These are phyloP conservation scores for Abscondita cerata DNA, from an alignment of 2,888 invertebrate genomes.

Conservation along the genomic window DNA sequence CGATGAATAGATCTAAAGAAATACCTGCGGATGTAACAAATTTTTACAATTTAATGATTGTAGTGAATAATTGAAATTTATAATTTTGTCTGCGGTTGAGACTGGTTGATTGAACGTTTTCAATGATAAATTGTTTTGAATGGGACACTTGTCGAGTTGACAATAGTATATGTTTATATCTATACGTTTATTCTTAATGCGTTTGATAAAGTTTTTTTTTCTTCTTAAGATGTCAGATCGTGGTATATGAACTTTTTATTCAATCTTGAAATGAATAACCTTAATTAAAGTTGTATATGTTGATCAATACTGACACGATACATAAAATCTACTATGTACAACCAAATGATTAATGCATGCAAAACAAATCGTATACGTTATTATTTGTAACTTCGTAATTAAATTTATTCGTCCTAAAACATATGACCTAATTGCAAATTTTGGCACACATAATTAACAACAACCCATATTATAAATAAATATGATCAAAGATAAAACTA, in stretches of 20 bases:
- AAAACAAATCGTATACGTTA: neutral
- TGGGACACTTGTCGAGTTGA: conserved; percentile 4
- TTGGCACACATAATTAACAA: neutral
- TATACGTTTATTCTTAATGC: neutral
- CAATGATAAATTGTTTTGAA: conserved; percentile 7
- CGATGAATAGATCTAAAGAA: too few relatives aligned
- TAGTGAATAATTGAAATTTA: conserved; percentile 3
- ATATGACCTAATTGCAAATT: too few relatives aligned
- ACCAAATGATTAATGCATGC: neutral
- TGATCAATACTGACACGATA: conserved; percentile 9
- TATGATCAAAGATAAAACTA: conserved; percentile 5
- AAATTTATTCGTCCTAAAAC: too few relatives aligned
- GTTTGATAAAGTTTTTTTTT: neutral
- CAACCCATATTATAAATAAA: neutral
- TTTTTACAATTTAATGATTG: too few relatives aligned
- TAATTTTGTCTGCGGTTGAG: neutral
- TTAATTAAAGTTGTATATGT: conserved; percentile 7
- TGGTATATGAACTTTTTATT: neutral
- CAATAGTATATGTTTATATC: conserved; percentile 10
- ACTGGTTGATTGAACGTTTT: neutral
- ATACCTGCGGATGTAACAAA: too few relatives aligned
- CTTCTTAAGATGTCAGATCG: neutral
- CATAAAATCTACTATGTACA: neutral
- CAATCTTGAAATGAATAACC: conserved; percentile 3
- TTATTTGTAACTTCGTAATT: too few relatives aligned